Evolutionary conservation across 92 coral and sea anemone genomes (phyloP).

Genomic region (Heliopora coerulea): DNA sequence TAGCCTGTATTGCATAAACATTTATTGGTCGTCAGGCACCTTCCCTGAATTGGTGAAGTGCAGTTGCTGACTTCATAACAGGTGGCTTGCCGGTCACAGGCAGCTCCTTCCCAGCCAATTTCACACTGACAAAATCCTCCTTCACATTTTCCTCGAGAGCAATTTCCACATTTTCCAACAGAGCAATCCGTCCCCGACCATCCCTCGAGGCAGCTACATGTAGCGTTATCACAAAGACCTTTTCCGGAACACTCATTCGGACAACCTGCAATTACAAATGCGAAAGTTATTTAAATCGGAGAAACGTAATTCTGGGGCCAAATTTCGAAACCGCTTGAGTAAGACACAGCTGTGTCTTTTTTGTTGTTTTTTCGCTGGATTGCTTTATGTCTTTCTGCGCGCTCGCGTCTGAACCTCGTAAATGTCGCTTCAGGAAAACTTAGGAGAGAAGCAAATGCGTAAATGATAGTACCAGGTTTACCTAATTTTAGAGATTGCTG

Average conservation of each 20-base stretch:
- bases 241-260: conserved; percentile 69
- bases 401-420: too few relatives aligned
- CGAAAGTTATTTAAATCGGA: background rate
- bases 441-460: too few relatives aligned
- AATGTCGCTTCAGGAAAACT: too few relatives aligned
- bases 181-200: conserved; percentile 69
- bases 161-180: conserved; percentile 49
- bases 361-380: too few relatives aligned
- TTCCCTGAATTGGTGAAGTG: conserved; percentile 61
- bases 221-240: conserved; percentile 62
- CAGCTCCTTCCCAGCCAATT: conserved; percentile 66
- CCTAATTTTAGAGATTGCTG: conserved; percentile 65
- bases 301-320: background rate
- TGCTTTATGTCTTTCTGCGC: too few relatives aligned
- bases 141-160: conserved; percentile 61
- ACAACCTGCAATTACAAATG: conserved; percentile 45
- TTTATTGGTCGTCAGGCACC: conserved; percentile 54
- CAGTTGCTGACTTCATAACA: conserved; percentile 64
- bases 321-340: too few relatives aligned
- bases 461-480: too few relatives aligned
- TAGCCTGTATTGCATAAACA: conserved; percentile 69
- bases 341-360: too few relatives aligned
- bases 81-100: conserved; percentile 59
- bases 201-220: conserved; percentile 62
- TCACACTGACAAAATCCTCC: conserved; percentile 70